Conservation (phyloP, 1,140 invertebrate species). For the Hycleus phaleratus region DNA sequence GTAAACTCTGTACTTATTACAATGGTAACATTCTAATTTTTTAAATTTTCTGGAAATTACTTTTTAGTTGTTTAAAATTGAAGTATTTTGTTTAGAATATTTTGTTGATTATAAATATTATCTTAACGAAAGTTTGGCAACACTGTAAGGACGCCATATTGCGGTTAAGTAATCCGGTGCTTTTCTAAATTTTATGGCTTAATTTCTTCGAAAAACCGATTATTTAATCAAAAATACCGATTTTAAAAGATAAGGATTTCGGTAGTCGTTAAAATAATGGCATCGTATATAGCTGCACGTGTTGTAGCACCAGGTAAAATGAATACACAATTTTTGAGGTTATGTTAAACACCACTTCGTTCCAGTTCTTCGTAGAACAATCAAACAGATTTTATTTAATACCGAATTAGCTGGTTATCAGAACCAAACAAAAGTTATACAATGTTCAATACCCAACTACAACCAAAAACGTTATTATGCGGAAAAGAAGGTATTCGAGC, state of each 20-base stretch:
- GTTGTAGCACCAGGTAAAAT: background rate
- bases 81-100: no score
- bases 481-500: constrained; percentile 66
- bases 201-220: no score
- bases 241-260: background rate
- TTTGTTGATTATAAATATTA: no score
- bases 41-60: no score
- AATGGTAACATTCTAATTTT: no score
- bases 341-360: background rate
- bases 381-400: background rate
- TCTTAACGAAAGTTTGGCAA: no score
- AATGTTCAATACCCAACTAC: constrained; percentile 18
- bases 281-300: background rate
- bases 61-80: no score
- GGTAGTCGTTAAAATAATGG: background rate
- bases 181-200: no score
- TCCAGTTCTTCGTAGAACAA: background rate
- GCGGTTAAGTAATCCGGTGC: no score
- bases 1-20: no score
- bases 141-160: no score
- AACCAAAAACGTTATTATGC: constrained; percentile 47
- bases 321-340: background rate
- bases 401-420: constrained; percentile 3
- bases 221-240: no score
- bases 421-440: constrained; percentile 15